Base-by-base conservation (phyloP, 1,140 invertebrate species). In the Drosophila oshimai region DNA sequence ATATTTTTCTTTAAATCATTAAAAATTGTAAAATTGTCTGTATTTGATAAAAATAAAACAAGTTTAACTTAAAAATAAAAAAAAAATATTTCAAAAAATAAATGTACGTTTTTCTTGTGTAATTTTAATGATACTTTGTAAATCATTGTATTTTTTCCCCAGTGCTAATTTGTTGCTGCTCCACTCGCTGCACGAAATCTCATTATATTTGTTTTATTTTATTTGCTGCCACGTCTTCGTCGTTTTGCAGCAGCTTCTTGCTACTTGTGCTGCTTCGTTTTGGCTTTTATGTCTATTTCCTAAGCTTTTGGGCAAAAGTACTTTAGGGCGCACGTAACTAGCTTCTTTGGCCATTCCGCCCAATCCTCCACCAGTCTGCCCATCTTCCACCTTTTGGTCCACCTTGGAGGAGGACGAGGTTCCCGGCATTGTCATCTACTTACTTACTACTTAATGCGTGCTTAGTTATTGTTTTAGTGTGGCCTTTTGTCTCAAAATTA, bases 151-250 rank as follows among this genome's bases (percentile, higher is more conserved):
- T 3, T 24, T 61, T 28, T 28, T 10, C 34, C 17, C 4, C 7
- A 31, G 54, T 62, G 54, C 15, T 13, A 1, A 17, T 15, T 6
- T 29, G 17, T 13, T 33, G 28, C 67, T 57, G 26, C 33, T 36
- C 29, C 12, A 28, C 34, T 42, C 61, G 62, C 53, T 49, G 54
- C 81, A 86, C 76, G 69, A 86, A 86, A 87, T 87, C 81, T 86
- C 81, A 86, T 86, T 86, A 81, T 87, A 87, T 86, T 87, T 86
- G 72, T 87, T 86, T 86, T 86, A 86, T 86, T 86, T 86, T 86
- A 86, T 86, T 86, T 87, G 80, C 71, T 74, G 64, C 65, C 78
- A 81, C 79, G 81, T 72, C 71, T 64, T 84, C 74, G 46, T 75
- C 57, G 57, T 62, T 62, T 61, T 83, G 51, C 67, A 67, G 50